These are phyloP conservation scores for Stichodactyla mertensii DNA, from an alignment of 64 coral and sea anemone genomes.

Conservation along the genomic window DNA sequence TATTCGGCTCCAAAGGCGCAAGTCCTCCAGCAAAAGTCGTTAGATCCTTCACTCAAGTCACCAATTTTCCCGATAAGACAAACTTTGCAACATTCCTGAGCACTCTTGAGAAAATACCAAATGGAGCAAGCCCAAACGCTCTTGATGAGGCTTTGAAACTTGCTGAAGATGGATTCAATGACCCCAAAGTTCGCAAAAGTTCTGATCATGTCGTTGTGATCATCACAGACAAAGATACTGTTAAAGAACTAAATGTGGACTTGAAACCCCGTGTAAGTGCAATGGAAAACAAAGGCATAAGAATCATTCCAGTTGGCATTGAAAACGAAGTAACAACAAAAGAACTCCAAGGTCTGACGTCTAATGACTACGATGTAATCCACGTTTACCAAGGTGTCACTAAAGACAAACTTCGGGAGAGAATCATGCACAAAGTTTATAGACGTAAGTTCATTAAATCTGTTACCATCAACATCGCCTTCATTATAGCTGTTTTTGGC, in stretches of 20 bases:
- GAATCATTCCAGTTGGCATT: slow-evolving; percentile 32
- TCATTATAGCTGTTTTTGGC: neutral
- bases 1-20: slow-evolving; percentile 33
- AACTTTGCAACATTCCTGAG: neutral
- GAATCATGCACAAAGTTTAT: slow-evolving; percentile 20
- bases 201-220: slow-evolving; percentile 65
- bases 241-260: neutral
- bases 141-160: slow-evolving; percentile 40
- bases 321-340: slow-evolving; percentile 14
- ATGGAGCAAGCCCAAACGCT: slow-evolving; percentile 26
- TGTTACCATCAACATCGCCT: neutral
- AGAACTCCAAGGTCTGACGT: slow-evolving; percentile 25
- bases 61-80: neutral
- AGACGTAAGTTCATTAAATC: neutral
- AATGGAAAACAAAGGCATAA: slow-evolving; percentile 19
- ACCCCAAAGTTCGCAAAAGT: slow-evolving; percentile 26
- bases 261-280: neutral
- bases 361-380: slow-evolving; percentile 49
- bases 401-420: neutral
- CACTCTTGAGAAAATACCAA: neutral
- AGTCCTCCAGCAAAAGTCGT: neutral
- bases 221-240: slow-evolving; percentile 58
- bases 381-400: neutral
- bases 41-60: neutral
- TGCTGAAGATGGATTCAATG: slow-evolving; percentile 54